Base-by-base conservation (phyloP, 2,888 invertebrate genomes). In the Drosophila paramelanica region DNA sequence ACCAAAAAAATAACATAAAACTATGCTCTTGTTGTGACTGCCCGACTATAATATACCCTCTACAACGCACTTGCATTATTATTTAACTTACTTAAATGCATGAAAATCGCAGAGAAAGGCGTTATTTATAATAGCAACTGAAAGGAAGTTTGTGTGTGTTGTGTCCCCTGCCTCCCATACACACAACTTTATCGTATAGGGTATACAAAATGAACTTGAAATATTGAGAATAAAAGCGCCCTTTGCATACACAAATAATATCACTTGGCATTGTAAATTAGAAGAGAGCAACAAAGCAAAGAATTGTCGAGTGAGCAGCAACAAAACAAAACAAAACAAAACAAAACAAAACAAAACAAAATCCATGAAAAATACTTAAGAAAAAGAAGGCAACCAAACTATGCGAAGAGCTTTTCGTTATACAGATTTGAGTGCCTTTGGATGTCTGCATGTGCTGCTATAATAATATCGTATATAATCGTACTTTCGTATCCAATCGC, bases 251-350 rank as follows among this genome's bases (percentile, higher is more conserved):
- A 50, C n/a, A 50, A 45, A 49, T 62, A 47, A 73, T 46, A 47
- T 39, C 67, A 65, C 75, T 77, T 76, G 75, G 72, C 75, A 77
- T 76, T 76, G 77, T 72, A 33, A 47, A 50, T 51, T 17, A 47
- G 42, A 49, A 36, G 23, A 13, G 23, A 52, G 10, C 33, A 43
- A n/a, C 17, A 33, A 36, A 36, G 33, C 25, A 20, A 49, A 57
- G 68, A 52, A 50, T 68, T 38, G 23, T 46, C 17, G 36, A 57
- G 57, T 49, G 67, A 52, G n/a, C 50, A 49, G 39, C 39, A 6
- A 14, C 25, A 43, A 43, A 41, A 10, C 23, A 31, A 41, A 43
- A 43, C n/a, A 42, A 53, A 68, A 59, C 55, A 55, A 51, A 60
- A 42, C 25, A 43, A 43, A 41, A 10, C 23, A 31, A 41, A 43